Evolutionary conservation across 2,113 vertebrate genomes (phyloP).

Genomic region (Halichoerus grypus): DNA sequence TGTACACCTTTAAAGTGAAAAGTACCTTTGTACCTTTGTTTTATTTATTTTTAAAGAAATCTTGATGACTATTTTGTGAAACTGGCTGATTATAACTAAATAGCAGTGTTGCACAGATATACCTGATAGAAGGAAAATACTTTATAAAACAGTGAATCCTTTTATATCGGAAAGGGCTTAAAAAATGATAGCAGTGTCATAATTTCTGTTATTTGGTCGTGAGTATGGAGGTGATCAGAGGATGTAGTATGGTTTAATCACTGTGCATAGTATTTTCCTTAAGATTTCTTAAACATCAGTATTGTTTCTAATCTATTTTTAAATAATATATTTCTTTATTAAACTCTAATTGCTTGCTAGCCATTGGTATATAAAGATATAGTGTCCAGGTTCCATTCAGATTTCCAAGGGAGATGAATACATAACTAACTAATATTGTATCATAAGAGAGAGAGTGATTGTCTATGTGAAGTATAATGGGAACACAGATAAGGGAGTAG

Average conservation of each 20-base stretch:
- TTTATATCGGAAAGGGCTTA: background rate
- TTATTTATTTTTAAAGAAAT: background rate
- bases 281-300: constrained; percentile 23
- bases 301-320: constrained; percentile 33
- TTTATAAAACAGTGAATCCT: background rate
- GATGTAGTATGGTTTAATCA: background rate
- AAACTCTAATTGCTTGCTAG: background rate
- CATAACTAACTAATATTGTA: background rate
- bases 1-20: background rate
- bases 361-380: background rate
- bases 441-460: background rate
- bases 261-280: background rate
- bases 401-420: background rate
- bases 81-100: constrained; percentile 35
- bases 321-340: constrained; percentile 6
- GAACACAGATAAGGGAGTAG: background rate
- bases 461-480: background rate
- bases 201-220: background rate
- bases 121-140: background rate
- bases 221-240: background rate
- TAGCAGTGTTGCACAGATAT: background rate
- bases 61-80: background rate
- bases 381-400: background rate
- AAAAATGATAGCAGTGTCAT: background rate
- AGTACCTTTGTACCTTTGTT: background rate